Conservation (phyloP, 2,113 vertebrate genomes). For the Notothenia rossii region DNA sequence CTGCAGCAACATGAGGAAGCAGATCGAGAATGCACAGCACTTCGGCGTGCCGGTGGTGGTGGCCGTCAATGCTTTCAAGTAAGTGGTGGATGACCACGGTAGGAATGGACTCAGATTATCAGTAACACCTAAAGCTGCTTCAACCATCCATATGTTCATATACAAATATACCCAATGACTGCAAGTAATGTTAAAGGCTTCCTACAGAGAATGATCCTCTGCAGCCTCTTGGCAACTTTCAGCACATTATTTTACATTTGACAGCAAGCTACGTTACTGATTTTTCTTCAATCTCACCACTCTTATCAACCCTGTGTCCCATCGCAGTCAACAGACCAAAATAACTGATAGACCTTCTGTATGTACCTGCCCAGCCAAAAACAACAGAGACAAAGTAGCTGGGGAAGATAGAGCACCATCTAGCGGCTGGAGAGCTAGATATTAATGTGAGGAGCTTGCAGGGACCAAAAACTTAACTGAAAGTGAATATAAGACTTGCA, state of each 20-base stretch:
- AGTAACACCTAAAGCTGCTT: neutral
- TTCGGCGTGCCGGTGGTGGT: conserved; percentile 97
- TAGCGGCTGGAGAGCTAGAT: neutral
- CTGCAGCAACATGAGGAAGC: conserved; percentile 94
- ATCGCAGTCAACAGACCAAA: neutral
- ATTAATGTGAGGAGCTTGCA: too few relatives aligned
- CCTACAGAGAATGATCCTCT: too few relatives aligned
- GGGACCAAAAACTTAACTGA: too few relatives aligned
- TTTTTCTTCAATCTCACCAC: too few relatives aligned
- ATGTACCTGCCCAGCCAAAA: too few relatives aligned
- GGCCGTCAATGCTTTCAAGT: conserved; percentile 97
- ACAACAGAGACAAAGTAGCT: neutral
- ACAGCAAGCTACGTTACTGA: too few relatives aligned
- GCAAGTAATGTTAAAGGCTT: neutral
- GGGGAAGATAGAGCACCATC: neutral
- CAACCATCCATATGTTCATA: too few relatives aligned
- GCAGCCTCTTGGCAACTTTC: neutral
- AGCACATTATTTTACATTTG: too few relatives aligned
- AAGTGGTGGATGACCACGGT: conserved; percentile 63
- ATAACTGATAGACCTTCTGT: neutral
- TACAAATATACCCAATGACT: neutral
- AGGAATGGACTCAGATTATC: neutral
- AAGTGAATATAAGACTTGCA: too few relatives aligned
- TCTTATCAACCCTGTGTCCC: too few relatives aligned
- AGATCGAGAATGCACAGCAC: conserved; percentile 92